These are phyloP conservation scores for Amiota communis DNA, from an alignment of 2,888 invertebrate genomes.

Conservation along the genomic window DNA sequence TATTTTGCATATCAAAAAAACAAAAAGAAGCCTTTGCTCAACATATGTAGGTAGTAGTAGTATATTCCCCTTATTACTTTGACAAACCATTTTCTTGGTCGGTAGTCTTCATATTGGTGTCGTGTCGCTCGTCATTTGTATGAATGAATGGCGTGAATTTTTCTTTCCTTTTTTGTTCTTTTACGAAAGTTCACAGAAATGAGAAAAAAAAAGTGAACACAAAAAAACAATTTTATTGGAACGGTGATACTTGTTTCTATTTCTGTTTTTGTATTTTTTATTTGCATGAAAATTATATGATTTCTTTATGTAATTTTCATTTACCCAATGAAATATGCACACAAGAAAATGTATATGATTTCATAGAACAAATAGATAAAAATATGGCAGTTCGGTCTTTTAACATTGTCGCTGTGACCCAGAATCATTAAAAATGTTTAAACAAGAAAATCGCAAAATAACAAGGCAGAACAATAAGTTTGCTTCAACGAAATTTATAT, in stretches of 20 bases:
- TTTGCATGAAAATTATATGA: too few species aligned
- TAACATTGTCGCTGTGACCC: constrained; percentile 17
- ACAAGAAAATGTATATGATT: too few species aligned
- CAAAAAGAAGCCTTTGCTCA: constrained; percentile 3
- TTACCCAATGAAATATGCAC: too few species aligned
- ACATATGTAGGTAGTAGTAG: constrained; percentile 11
- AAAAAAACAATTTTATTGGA: too few species aligned
- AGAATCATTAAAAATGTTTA: constrained; percentile 27
- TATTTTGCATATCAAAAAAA: background rate
- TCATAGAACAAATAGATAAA: too few species aligned
- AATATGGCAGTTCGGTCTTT: too few species aligned
- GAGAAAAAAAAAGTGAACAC: constrained; percentile 37
- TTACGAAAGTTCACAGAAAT: constrained; percentile 57
- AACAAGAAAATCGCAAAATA: constrained; percentile 21
- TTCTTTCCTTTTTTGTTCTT: constrained; percentile 34
- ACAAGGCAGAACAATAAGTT: background rate
- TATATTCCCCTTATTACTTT: constrained; percentile 31
- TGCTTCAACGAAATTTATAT: too few species aligned
- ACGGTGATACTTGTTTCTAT: too few species aligned
- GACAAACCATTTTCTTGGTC: constrained; percentile 27
- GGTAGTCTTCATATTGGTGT: background rate
- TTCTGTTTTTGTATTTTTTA: too few species aligned
- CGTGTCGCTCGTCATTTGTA: constrained; percentile 12
- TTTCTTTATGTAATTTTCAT: too few species aligned
- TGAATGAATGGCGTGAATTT: background rate